phyloP scores from a whole-genome alignment of 2,888 invertebrate genomes.

The Torymus tubicola region DNA sequence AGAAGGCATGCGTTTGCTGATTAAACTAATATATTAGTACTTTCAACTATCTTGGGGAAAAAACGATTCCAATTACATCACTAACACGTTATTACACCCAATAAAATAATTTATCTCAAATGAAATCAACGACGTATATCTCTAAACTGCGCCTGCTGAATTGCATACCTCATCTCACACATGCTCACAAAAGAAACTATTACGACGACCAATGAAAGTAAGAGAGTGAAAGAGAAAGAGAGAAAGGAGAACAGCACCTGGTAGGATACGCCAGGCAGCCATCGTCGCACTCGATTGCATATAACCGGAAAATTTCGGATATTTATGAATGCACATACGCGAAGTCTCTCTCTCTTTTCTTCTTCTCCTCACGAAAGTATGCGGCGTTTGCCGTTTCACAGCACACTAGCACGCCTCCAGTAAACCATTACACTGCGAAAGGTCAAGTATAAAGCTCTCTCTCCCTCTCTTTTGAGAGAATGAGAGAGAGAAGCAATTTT shows the following conservation, averaged over 20 bases:
- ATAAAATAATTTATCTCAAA: too few relatives aligned
- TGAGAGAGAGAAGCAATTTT: conserved; percentile 28
- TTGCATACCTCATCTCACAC: background rate
- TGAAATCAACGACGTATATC: too few relatives aligned
- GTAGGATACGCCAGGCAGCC: conserved; percentile 11
- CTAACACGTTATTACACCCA: too few relatives aligned
- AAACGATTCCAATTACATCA: too few relatives aligned
- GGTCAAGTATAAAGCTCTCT: conserved; percentile 38
- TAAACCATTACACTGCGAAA: conserved; percentile 1
- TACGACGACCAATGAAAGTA: too few relatives aligned
- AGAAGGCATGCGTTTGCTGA: too few relatives aligned
- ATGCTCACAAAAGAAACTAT: background rate
- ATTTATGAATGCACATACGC: conserved; percentile 61
- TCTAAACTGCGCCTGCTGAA: too few relatives aligned
- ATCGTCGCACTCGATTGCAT: conserved; percentile 32
- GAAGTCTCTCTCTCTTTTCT: background rate
- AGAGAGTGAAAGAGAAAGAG: background rate
- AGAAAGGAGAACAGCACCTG: background rate
- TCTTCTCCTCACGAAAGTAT: conserved; percentile 44
- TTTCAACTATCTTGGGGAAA: too few relatives aligned
- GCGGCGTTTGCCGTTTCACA: conserved; percentile 17
- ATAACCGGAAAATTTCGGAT: conserved; percentile 57
- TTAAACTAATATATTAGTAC: too few relatives aligned
- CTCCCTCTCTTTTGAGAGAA: background rate
- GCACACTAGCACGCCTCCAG: background rate